Conservation (phyloP, 1,140 invertebrate species). For the Parapsyche elsis region DNA sequence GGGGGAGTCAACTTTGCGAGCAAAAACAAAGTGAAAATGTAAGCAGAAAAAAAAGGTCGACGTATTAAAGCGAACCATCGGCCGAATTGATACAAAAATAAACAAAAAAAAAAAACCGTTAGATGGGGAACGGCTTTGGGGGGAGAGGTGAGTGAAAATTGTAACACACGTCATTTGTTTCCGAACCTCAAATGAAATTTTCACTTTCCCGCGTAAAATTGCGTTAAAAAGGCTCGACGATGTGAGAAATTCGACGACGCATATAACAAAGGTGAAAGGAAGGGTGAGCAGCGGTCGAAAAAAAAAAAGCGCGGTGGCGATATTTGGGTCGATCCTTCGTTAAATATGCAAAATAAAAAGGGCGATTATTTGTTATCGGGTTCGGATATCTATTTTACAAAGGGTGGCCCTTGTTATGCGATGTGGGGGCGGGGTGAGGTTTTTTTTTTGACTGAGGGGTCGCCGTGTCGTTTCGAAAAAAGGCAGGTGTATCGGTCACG, state of each 20-base stretch:
- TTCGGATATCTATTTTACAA: constrained; percentile 52
- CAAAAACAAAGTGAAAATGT: constrained; percentile 23
- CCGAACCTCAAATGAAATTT: constrained; percentile 42
- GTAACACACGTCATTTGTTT: constrained; percentile 47
- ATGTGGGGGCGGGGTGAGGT: neutral
- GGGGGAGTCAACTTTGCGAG: neutral
- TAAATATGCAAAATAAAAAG: constrained; percentile 48
- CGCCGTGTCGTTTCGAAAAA: constrained; percentile 25
- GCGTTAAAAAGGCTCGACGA: constrained; percentile 33
- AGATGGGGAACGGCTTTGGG: neutral
- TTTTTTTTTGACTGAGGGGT: constrained; percentile 17
- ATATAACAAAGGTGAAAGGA: constrained; percentile 11
- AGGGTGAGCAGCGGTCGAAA: neutral
- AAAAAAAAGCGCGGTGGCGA: neutral
- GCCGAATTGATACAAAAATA: constrained; percentile 45
- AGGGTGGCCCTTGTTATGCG: constrained; percentile 27
- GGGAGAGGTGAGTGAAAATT: constrained; percentile 27
- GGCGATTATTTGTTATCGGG: constrained; percentile 52
- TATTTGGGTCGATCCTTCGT: constrained; percentile 39
- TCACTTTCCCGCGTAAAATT: constrained; percentile 44
- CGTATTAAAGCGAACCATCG: constrained; percentile 34
- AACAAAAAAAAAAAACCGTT: constrained; percentile 20
- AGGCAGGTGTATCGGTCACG: constrained; percentile 49
- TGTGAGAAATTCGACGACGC: neutral
- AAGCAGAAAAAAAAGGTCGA: constrained; percentile 27